These are phyloP conservation scores for Lineus longissimus DNA, from an alignment of 1,140 invertebrate genomes.

Conservation along the genomic window DNA sequence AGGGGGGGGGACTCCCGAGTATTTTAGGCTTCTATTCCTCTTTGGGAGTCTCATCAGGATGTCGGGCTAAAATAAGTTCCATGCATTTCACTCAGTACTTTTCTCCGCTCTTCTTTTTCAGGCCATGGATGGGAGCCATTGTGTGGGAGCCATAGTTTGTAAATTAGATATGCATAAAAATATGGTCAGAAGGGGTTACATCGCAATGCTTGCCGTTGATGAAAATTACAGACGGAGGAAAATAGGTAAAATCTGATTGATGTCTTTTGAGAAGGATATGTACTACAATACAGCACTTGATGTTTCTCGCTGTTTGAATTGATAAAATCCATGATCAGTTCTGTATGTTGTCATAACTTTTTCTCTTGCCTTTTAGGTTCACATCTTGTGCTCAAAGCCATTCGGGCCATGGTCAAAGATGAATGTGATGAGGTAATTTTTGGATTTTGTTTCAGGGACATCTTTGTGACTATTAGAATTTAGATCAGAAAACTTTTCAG, in stretches of 20 bases:
- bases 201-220: constrained; percentile 98
- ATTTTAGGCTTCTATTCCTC: too few species aligned
- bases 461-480: background rate
- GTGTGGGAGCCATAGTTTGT: constrained; percentile 96
- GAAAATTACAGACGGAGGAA: constrained; percentile 89
- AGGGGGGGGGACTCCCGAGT: too few species aligned
- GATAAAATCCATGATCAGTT: too few species aligned
- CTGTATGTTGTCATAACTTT: constrained; percentile 8
- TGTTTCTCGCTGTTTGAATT: too few species aligned
- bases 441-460: too few species aligned
- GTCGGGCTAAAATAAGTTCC: too few species aligned
- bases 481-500: background rate
- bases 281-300: too few species aligned
- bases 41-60: too few species aligned
- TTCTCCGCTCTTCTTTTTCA: constrained; percentile 37
- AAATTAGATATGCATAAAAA: constrained; percentile 89
- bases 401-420: constrained; percentile 84
- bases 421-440: constrained; percentile 89
- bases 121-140: constrained; percentile 71
- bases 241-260: constrained; percentile 83
- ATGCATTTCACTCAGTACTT: too few species aligned
- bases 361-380: constrained; percentile 52
- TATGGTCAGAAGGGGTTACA: constrained; percentile 87
- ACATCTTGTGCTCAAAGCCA: constrained; percentile 63
- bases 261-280: too few species aligned